These are phyloP conservation scores for Panurus biarmicus DNA, from an alignment of 2,113 vertebrate genomes.

Conservation along the genomic window DNA sequence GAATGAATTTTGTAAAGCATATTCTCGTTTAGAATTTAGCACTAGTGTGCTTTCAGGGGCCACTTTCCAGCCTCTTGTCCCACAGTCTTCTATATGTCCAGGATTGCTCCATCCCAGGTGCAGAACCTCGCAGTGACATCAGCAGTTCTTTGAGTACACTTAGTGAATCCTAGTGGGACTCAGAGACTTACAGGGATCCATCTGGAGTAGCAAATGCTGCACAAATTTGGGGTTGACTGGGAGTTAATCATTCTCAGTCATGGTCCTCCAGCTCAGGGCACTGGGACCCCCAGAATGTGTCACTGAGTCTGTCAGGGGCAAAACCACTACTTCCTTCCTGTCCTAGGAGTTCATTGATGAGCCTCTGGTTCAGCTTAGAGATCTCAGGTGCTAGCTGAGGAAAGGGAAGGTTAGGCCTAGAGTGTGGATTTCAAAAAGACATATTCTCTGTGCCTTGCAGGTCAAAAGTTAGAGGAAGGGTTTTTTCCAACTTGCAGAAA, in stretches of 20 bases:
- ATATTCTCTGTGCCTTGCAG: not conserved
- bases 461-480: not conserved
- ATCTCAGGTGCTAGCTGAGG: not conserved
- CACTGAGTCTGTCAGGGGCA: not conserved
- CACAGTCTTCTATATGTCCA: no score
- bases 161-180: not conserved
- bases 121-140: not conserved
- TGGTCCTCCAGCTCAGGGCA: not conserved
- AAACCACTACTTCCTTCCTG: accelerated
- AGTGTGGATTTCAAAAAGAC: not conserved
- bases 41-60: not conserved
- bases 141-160: not conserved
- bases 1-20: not conserved
- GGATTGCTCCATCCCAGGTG: not conserved
- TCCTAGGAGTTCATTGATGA: accelerated
- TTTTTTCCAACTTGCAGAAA: not conserved
- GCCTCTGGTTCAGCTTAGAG: not conserved
- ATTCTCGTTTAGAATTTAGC: not conserved
- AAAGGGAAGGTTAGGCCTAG: not conserved
- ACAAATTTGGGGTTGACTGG: not conserved
- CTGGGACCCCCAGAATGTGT: not conserved
- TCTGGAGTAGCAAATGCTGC: not conserved
- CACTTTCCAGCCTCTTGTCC: not conserved
- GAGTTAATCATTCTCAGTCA: not conserved
- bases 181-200: not conserved